These are phyloP conservation scores for Bos indicus DNA, from an alignment of 2,113 vertebrate genomes.

Conservation along the genomic window DNA sequence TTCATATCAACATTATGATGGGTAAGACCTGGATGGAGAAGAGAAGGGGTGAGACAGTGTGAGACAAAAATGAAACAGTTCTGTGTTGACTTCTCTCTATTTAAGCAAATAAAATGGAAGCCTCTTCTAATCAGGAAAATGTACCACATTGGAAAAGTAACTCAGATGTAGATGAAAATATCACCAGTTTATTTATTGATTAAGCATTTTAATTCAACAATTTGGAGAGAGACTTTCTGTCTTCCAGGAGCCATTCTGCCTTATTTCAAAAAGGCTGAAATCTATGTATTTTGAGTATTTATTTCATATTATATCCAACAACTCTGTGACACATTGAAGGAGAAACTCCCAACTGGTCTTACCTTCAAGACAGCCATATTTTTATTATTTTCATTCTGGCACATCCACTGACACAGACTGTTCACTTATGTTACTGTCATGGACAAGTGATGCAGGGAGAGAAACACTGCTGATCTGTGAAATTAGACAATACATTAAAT, in stretches of 20 bases:
- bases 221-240: not conserved
- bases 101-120: not conserved
- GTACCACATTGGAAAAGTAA: not conserved
- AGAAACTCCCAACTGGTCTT: not conserved
- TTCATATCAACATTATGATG: not conserved
- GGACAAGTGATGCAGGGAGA: conserved; percentile 21
- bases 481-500: conserved; percentile 59
- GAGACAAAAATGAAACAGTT: not conserved
- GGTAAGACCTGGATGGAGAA: not conserved
- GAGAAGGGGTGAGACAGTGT: not conserved
- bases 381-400: not conserved
- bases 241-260: not conserved
- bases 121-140: not conserved
- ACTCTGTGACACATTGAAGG: not conserved
- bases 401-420: not conserved
- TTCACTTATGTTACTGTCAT: conserved; percentile 10
- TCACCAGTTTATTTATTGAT: not conserved
- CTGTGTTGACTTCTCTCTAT: not conserved
- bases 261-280: not conserved
- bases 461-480: conserved; percentile 56
- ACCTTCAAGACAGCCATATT: not conserved
- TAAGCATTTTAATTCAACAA: conserved; percentile 18
- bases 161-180: not conserved
- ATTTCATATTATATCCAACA: not conserved
- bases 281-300: not conserved